These are phyloP conservation scores for Plagiodera versicolora DNA, from an alignment of 2,888 invertebrate species.

Conservation along the genomic window DNA sequence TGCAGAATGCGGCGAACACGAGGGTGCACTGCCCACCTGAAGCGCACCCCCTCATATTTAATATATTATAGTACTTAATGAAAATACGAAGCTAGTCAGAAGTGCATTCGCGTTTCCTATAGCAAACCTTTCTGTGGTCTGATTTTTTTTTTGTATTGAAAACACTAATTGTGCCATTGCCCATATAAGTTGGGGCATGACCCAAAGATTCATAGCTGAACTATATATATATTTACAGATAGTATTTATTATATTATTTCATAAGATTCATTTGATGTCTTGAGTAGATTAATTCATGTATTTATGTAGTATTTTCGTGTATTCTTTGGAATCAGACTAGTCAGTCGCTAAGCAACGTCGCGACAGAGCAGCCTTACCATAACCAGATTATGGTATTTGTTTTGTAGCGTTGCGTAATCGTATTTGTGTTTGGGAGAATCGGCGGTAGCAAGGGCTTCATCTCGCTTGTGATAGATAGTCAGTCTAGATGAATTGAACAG, in stretches of 20 bases:
- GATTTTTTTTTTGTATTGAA: slow-evolving; percentile 45
- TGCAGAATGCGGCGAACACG: slow-evolving; percentile 35
- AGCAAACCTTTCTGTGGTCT: slow-evolving; percentile 49
- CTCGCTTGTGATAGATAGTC: slow-evolving; percentile 45
- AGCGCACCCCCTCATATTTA: slow-evolving; percentile 42
- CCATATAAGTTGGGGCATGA: slow-evolving; percentile 37
- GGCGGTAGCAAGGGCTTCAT: slow-evolving; percentile 39
- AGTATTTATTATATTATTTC: slow-evolving; percentile 38
- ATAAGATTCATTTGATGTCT: slow-evolving; percentile 36
- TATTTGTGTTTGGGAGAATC: slow-evolving; percentile 42
- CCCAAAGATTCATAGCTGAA: slow-evolving; percentile 45
- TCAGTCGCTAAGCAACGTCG: slow-evolving; percentile 51
- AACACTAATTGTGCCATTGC: slow-evolving; percentile 50
- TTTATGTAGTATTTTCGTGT: slow-evolving; percentile 55
- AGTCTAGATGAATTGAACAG: slow-evolving; percentile 35
- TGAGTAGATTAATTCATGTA: slow-evolving; percentile 44
- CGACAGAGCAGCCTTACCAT: slow-evolving; percentile 17
- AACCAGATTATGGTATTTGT: slow-evolving; percentile 33
- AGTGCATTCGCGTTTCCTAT: slow-evolving; percentile 55
- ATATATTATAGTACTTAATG: slow-evolving; percentile 51
- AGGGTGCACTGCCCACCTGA: slow-evolving; percentile 37
- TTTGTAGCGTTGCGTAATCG: slow-evolving; percentile 43
- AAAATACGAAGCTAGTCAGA: slow-evolving; percentile 57
- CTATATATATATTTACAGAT: slow-evolving; percentile 34
- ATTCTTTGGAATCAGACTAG: slow-evolving; percentile 48